Conservation (phyloP, 1,140 invertebrate species). For the Cotesia typhae region DNA sequence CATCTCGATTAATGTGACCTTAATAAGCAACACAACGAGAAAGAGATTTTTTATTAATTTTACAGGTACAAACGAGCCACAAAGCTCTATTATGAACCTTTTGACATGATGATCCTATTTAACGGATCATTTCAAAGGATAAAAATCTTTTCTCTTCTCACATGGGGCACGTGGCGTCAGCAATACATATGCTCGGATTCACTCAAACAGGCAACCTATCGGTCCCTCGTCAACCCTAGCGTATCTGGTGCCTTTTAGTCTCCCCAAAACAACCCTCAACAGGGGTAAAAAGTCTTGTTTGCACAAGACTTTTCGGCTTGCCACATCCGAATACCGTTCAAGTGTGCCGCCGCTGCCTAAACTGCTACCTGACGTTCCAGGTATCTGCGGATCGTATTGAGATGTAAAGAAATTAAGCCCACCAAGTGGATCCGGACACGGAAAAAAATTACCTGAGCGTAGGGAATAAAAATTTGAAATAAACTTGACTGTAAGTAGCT, state of each 20-base stretch:
- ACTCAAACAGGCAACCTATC: slow-evolving; percentile 26
- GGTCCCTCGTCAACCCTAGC: slow-evolving; percentile 30
- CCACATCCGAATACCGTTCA: background rate
- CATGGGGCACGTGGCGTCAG: slow-evolving; percentile 36
- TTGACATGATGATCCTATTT: slow-evolving; percentile 40
- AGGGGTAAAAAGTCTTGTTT: slow-evolving; percentile 39
- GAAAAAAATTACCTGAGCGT: slow-evolving; percentile 28
- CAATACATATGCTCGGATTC: slow-evolving; percentile 7
- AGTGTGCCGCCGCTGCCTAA: background rate
- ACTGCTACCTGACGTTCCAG: slow-evolving; percentile 27
- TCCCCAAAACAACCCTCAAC: slow-evolving; percentile 22
- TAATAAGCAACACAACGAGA: background rate
- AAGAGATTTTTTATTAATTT: slow-evolving; percentile 1
- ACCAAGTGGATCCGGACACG: background rate
- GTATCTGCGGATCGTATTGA: slow-evolving; percentile 25
- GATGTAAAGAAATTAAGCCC: background rate
- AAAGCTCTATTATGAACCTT: background rate
- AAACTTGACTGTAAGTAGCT: slow-evolving; percentile 27
- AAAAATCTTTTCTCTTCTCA: slow-evolving; percentile 33
- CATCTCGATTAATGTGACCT: no score
- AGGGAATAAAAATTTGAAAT: slow-evolving; percentile 29
- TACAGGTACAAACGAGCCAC: slow-evolving; percentile 1
- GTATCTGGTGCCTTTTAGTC: slow-evolving; percentile 16
- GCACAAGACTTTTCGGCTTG: slow-evolving; percentile 40
- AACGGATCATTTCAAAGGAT: slow-evolving; percentile 40